phyloP scores from a whole-genome alignment of 2,113 vertebrate species.

The Monarcha castaneiventris region DNA sequence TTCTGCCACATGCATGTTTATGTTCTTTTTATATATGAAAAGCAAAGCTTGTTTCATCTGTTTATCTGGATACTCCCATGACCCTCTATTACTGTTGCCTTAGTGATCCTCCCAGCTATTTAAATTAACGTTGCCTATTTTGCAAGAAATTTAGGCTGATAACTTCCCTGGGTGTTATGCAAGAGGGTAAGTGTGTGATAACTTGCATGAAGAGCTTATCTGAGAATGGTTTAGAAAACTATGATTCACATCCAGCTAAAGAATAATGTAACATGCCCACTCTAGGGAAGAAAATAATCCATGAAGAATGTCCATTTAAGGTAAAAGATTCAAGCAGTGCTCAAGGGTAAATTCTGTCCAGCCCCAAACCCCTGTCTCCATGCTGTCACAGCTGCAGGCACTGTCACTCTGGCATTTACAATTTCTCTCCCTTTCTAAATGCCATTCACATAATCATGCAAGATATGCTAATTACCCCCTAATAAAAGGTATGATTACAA shows the following conservation, averaged over 20 bases:
- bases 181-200: conserved; percentile 10
- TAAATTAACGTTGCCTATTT: conserved; percentile 7
- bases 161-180: conserved; percentile 22
- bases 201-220: not conserved
- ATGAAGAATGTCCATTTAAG: not conserved
- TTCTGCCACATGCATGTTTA: not conserved
- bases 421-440: not conserved
- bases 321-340: not conserved
- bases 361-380: not conserved
- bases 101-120: conserved; percentile 24
- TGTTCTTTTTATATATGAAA: not conserved
- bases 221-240: conserved; percentile 12
- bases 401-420: not conserved
- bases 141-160: conserved; percentile 39
- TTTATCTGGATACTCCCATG: not conserved
- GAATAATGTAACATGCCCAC: not conserved
- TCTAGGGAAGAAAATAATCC: not conserved
- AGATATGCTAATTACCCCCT: not conserved
- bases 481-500: conserved; percentile 13
- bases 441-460: not conserved
- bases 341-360: not conserved
- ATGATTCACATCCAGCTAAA: not conserved
- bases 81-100: conserved; percentile 20
- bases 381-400: not conserved
- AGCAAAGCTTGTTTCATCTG: not conserved